These are phyloP conservation scores for Enteromius mattozi DNA, from an alignment of 2,797 vertebrate species.

Conservation along the genomic window DNA sequence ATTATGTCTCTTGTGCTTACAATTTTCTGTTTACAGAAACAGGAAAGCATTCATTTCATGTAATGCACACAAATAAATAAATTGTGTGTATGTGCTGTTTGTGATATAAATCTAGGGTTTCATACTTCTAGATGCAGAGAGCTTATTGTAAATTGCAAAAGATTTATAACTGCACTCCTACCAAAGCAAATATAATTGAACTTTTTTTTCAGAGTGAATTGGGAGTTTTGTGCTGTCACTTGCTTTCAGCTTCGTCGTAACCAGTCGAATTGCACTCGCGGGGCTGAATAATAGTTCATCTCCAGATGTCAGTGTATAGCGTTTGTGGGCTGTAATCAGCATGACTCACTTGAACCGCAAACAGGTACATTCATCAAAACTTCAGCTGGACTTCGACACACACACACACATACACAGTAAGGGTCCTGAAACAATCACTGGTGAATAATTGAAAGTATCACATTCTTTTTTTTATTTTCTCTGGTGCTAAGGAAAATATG, in stretches of 20 bases:
- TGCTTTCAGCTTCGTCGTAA: neutral
- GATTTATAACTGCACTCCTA: neutral
- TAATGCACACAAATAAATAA: neutral
- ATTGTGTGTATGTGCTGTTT: neutral
- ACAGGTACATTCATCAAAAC: neutral
- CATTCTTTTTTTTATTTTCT: too few species aligned
- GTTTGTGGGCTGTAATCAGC: neutral
- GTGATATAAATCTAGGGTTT: neutral
- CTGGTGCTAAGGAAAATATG: neutral
- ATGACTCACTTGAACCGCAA: neutral
- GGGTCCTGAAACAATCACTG: neutral
- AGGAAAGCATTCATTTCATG: neutral
- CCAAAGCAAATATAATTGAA: neutral
- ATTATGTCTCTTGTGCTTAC: neutral
- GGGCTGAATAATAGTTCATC: constrained; percentile 16
- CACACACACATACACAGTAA: too few species aligned
- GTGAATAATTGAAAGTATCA: neutral
- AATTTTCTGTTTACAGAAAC: neutral
- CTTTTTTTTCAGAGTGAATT: neutral
- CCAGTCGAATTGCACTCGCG: neutral
- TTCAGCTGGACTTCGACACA: neutral
- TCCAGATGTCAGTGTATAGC: neutral
- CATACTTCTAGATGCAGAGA: neutral
- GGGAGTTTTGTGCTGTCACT: neutral
- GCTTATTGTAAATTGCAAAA: neutral